These are phyloP conservation scores for Pseudochaenichthys georgianus DNA, from an alignment of 2,797 vertebrate species.

Conservation along the genomic window DNA sequence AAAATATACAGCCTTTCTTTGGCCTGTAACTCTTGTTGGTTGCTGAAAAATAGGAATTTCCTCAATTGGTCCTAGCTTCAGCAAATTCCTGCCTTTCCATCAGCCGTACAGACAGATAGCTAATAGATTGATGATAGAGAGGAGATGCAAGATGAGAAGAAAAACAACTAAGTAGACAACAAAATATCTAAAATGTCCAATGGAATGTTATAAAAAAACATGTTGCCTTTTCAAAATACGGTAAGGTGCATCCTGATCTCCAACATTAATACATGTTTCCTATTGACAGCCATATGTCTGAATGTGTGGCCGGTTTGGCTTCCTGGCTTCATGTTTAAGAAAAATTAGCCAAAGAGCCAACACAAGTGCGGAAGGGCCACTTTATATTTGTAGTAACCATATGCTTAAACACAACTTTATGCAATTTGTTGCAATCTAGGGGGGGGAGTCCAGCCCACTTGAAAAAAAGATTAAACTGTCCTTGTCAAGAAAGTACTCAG, in stretches of 20 bases:
- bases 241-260: conserved; percentile 2
- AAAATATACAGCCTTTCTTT: conserved; percentile 97
- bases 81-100: conserved; percentile 89
- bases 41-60: conserved; percentile 98
- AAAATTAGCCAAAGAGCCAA: not conserved
- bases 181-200: conserved; percentile 17
- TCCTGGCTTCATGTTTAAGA: not conserved
- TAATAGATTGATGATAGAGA: conserved; percentile 76
- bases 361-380: not conserved
- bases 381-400: not conserved
- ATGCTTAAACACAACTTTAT: not conserved
- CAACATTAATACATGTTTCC: conserved; percentile 10
- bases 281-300: not conserved
- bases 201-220: conserved; percentile 7
- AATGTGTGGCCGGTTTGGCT: not conserved
- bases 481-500: not conserved
- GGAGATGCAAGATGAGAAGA: conserved; percentile 17
- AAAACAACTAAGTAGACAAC: conserved; percentile 22
- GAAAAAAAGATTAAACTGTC: not conserved
- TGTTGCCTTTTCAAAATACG: conserved; percentile 16
- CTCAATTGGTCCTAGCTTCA: conserved; percentile 95
- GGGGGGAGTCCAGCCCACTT: not conserved
- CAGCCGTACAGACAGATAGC: conserved; percentile 86
- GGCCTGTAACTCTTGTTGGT: conserved; percentile 91
- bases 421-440: not conserved